Evolutionary conservation across 2,888 invertebrate species (phyloP).

Genomic region (Theretra japonica): DNA sequence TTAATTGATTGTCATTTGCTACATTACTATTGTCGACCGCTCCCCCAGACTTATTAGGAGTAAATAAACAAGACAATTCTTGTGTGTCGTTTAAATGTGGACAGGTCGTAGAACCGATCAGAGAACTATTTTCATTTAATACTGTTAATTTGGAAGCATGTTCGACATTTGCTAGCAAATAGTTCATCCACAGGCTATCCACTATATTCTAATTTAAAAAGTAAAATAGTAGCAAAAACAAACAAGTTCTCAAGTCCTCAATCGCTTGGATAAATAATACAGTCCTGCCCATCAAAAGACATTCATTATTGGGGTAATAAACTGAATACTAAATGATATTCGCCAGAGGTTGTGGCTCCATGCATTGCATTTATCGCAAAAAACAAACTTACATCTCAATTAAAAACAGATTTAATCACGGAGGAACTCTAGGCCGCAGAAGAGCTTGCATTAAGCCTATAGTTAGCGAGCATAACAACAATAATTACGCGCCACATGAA

Average conservation of each 20-base stretch:
- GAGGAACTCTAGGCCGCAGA: constrained; percentile 8
- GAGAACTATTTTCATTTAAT: too few relatives aligned
- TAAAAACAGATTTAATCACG: constrained; percentile 15
- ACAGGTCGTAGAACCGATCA: not conserved
- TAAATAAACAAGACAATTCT: constrained; percentile 7
- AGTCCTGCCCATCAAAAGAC: not conserved
- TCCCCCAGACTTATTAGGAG: not conserved
- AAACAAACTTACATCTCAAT: constrained; percentile 14
- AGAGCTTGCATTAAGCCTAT: not conserved
- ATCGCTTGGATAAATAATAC: not conserved
- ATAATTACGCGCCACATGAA: constrained; percentile 3
- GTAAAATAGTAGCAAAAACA: too few relatives aligned
- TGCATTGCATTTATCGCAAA: not conserved
- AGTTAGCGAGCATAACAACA: constrained; percentile 17
- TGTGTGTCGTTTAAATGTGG: not conserved
- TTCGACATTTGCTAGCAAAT: too few relatives aligned
- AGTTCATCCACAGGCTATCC: too few relatives aligned
- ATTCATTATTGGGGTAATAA: not conserved
- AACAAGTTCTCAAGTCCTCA: too few relatives aligned
- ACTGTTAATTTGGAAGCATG: too few relatives aligned
- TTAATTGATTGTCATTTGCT: constrained; percentile 29
- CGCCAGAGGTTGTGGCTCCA: not conserved
- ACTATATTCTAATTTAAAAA: too few relatives aligned
- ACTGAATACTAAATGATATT: not conserved
- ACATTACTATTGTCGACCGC: constrained; percentile 7